Percentiles rank a stretch among this genome's conserved stretches.
These are phyloP conservation scores for Cyclophora punctaria DNA, from an alignment of 2,888 invertebrate genomes.

Conservation along the genomic window DNA sequence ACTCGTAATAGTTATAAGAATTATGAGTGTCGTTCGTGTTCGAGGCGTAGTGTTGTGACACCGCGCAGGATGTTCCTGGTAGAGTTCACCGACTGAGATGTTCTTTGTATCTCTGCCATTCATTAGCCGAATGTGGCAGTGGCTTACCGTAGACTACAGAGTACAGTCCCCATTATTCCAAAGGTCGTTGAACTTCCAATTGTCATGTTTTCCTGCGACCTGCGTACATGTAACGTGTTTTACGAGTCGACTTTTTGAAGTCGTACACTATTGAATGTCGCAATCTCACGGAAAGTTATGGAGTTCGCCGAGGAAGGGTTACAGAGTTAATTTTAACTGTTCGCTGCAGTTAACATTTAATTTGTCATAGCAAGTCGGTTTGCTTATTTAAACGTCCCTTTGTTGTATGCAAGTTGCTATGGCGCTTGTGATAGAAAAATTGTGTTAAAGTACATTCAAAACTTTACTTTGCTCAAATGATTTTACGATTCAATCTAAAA, in stretches of 20 bases:
- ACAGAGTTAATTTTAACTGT: no score
- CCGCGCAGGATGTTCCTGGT: slow-evolving; percentile 33
- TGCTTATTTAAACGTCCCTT: no score
- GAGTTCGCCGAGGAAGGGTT: no score
- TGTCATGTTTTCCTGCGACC: slow-evolving; percentile 47
- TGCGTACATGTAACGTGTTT: slow-evolving; percentile 56
- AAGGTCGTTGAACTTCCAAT: slow-evolving; percentile 60
- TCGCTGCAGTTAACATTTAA: no score
- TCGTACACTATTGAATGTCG: slow-evolving; percentile 28
- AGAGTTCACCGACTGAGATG: slow-evolving; percentile 28
- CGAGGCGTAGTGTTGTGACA: slow-evolving; percentile 28
- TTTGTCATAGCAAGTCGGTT: no score
- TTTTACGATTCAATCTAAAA: no score
- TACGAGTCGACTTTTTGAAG: slow-evolving; percentile 47
- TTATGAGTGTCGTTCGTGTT: slow-evolving; percentile 1
- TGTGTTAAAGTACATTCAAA: no score
- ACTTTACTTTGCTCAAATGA: no score
- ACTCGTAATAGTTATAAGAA: no score
- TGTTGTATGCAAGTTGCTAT: no score
- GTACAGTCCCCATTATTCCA: slow-evolving; percentile 50
- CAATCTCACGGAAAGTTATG: slow-evolving; percentile 16
- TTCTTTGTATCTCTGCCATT: slow-evolving; percentile 65
- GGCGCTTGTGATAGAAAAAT: no score
- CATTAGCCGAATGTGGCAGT: slow-evolving; percentile 65
- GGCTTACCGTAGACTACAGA: slow-evolving; percentile 14